Evolutionary conservation across 2,888 invertebrate species (phyloP).

Genomic region (Uloborus plumipes): DNA sequence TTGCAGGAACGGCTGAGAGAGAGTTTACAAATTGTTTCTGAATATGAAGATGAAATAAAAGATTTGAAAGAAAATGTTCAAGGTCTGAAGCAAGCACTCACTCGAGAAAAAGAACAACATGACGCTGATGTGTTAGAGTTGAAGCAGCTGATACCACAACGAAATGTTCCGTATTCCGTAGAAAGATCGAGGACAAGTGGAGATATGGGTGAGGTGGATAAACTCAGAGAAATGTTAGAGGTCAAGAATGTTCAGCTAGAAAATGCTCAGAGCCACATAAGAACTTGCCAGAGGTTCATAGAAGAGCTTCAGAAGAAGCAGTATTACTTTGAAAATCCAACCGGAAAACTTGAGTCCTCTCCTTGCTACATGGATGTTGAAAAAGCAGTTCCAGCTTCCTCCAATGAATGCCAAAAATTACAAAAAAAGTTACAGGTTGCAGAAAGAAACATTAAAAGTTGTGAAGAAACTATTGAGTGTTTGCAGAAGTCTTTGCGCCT

Average conservation of each 20-base stretch:
- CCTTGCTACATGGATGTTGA: background rate
- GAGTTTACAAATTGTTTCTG: conserved; percentile 19
- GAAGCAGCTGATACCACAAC: background rate
- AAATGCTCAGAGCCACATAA: conserved; percentile 25
- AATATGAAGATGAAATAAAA: conserved; percentile 45
- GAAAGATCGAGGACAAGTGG: background rate
- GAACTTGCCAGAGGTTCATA: conserved; percentile 31
- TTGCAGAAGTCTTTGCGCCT: conserved; percentile 7
- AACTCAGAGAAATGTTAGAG: conserved; percentile 20
- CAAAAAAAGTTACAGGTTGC: conserved; percentile 36
- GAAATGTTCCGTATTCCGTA: background rate
- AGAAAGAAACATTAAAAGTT: conserved; percentile 40
- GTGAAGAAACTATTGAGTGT: conserved; percentile 35
- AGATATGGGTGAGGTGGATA: conserved; percentile 21
- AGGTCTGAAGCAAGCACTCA: conserved; percentile 4
- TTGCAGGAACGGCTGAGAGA: conserved; percentile 39
- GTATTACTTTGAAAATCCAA: conserved; percentile 1
- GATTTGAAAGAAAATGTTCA: conserved; percentile 10
- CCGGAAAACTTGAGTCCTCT: background rate
- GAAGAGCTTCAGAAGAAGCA: conserved; percentile 15
- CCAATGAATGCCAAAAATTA: background rate
- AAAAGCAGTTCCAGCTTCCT: background rate
- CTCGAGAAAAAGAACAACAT: conserved; percentile 13
- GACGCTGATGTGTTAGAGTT: background rate
- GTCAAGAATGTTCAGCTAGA: conserved; percentile 35